Conservation (phyloP, 2,113 vertebrate genomes). For the Muscicapa adusta region DNA sequence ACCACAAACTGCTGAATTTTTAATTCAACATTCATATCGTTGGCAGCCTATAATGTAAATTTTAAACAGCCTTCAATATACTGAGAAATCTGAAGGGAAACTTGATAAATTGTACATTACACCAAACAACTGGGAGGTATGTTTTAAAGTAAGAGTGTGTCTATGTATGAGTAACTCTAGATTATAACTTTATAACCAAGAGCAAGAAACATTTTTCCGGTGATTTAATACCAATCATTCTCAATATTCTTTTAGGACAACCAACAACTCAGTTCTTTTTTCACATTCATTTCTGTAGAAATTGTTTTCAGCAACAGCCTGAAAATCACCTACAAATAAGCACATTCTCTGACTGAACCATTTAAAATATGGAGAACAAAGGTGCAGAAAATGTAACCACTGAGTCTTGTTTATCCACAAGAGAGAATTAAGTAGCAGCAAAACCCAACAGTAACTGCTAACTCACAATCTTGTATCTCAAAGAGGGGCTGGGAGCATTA, state of each 20-base stretch:
- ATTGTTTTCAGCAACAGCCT: not conserved
- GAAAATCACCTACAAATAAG: not conserved
- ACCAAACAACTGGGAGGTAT: not conserved
- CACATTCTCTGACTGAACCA: not conserved
- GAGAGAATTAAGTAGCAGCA: not conserved
- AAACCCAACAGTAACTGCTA: not conserved
- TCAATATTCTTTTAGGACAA: not conserved
- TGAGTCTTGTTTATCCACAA: not conserved
- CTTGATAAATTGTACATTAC: not conserved
- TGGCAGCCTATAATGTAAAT: not conserved
- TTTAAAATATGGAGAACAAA: not conserved
- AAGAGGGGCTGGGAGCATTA: not conserved
- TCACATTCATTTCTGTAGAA: not conserved
- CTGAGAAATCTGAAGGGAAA: not conserved
- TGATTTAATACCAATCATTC: not conserved
- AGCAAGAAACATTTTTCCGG: not conserved
- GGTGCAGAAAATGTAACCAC: not conserved
- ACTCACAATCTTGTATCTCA: not conserved
- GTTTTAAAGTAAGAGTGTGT: not conserved
- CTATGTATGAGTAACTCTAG: not conserved
- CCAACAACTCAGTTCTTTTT: not conserved
- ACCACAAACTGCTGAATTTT: not conserved
- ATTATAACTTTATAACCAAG: not conserved
- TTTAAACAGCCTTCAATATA: not conserved
- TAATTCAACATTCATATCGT: not conserved